Conservation (phyloP, 2,888 invertebrate species). For the Acronicta aceris region DNA sequence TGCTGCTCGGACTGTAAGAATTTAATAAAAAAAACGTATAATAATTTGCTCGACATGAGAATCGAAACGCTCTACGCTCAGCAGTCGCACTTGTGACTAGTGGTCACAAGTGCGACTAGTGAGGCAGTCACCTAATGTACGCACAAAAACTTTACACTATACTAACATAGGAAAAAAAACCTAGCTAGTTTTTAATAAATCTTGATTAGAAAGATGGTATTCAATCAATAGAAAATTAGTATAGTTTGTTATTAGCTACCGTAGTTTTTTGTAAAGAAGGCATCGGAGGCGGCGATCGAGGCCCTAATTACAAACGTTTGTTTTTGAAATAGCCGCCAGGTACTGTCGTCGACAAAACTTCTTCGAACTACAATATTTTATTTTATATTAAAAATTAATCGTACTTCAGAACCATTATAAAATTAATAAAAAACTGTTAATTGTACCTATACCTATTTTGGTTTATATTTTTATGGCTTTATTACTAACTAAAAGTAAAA, state of each 20-base stretch:
- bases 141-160: conserved; percentile 1
- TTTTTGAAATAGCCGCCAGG: conserved; percentile 83
- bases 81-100: too few species aligned
- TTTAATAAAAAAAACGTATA: too few species aligned
- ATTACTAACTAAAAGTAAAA: conserved; percentile 16
- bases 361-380: conserved; percentile 27
- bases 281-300: conserved; percentile 64
- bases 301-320: conserved; percentile 85
- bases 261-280: conserved; percentile 72
- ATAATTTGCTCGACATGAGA: too few species aligned
- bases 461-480: conserved; percentile 17
- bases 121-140: neutral
- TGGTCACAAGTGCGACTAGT: too few species aligned
- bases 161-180: conserved; percentile 1
- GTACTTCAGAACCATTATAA: conserved; percentile 14
- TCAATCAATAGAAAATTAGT: conserved; percentile 77
- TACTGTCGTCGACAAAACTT: conserved; percentile 67
- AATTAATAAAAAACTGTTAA: conserved; percentile 23
- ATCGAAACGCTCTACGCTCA: too few species aligned
- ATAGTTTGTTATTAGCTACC: conserved; percentile 78
- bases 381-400: conserved; percentile 19
- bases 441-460: conserved; percentile 17
- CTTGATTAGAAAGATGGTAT: conserved; percentile 66
- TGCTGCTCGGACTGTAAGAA: too few species aligned
- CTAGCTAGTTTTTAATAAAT: conserved; percentile 42